Evolutionary conservation across 2,113 vertebrate genomes (phyloP), one percentile per base, ranked within the genome.

Genomic region (Oreochromis niloticus): DNA sequence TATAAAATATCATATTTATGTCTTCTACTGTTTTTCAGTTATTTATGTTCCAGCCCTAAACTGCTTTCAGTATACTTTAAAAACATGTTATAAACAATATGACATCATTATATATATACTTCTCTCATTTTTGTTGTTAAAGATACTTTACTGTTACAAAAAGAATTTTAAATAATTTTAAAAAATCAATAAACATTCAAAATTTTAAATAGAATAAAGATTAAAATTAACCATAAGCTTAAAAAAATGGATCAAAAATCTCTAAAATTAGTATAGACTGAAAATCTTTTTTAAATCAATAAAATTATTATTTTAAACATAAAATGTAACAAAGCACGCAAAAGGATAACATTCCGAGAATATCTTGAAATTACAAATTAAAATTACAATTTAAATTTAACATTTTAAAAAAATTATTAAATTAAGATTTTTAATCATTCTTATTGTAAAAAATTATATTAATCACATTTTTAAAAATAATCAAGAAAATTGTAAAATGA

Each of bases 401-500:
- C 3, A 27, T 36, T 36, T 8, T 8, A 36, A 34, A 66, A 66
- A 7, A 36, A 66, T n/a, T 63, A 36, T 63, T 66, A n/a, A 66
- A 66, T n/a, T 0, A 0, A 36, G 2, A 0, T 1, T 63, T 66
- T 63, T 0, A 34, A 36, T 63, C 3, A 63, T 61, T 61, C 16
- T 10, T 63, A 34, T 36, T 63, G 3, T 63, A 1, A 66, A 12
- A 12, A 39, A 0, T 0, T 36, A n/a, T 39, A 9, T 66, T 7
- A 0, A 68, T 13, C 0, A 4, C 12, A 39, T 41, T 41, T 39
- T 66, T 66, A 8, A 0, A 66, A 66, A 3, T 66, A 0, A 66
- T 39, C 10, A 39, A 66, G 6, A 66, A 66, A 36, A 39, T n/a
- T 54, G 9, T 1, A 0, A 52, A 52, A 2, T 1, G 36, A 63